Evolutionary conservation across 1,140 invertebrate species (phyloP).

Genomic region (Chrysomallon squamiferum): DNA sequence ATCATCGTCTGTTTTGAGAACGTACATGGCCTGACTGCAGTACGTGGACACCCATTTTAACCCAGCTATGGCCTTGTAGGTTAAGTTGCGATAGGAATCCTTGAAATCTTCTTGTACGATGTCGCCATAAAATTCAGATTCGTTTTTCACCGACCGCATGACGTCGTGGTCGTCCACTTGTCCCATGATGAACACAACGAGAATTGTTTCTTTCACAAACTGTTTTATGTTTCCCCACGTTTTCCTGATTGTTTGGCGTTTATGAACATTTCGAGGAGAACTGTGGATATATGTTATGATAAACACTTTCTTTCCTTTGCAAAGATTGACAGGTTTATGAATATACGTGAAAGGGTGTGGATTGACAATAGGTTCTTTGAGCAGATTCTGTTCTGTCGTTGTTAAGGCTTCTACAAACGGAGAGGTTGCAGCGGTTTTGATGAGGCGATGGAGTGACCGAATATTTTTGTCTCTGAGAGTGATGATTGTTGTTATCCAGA

Average conservation of each 20-base stretch:
- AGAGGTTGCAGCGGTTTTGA: too few relatives aligned
- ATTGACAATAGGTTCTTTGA: too few relatives aligned
- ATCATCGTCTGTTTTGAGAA: constrained; percentile 67
- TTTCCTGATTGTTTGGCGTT: background rate
- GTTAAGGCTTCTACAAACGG: too few relatives aligned
- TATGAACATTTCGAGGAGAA: background rate
- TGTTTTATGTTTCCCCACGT: background rate
- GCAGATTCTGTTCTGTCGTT: too few relatives aligned
- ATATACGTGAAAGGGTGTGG: too few relatives aligned
- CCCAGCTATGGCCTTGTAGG: constrained; percentile 45
- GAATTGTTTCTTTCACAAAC: background rate
- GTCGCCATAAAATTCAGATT: background rate
- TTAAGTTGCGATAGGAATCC: constrained; percentile 2
- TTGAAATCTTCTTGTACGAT: background rate
- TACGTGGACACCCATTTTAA: constrained; percentile 79
- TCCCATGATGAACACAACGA: background rate
- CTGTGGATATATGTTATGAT: background rate
- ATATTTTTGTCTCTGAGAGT: too few relatives aligned
- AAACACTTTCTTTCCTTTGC: too few relatives aligned
- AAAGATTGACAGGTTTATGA: too few relatives aligned
- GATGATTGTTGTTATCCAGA: too few relatives aligned
- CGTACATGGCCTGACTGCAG: constrained; percentile 66
- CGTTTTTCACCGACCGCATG: background rate
- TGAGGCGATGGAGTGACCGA: too few relatives aligned
- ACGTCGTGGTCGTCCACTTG: background rate